phyloP scores from a whole-genome alignment of 2,797 vertebrate species.

The Helicolenus hilgendorfi region DNA sequence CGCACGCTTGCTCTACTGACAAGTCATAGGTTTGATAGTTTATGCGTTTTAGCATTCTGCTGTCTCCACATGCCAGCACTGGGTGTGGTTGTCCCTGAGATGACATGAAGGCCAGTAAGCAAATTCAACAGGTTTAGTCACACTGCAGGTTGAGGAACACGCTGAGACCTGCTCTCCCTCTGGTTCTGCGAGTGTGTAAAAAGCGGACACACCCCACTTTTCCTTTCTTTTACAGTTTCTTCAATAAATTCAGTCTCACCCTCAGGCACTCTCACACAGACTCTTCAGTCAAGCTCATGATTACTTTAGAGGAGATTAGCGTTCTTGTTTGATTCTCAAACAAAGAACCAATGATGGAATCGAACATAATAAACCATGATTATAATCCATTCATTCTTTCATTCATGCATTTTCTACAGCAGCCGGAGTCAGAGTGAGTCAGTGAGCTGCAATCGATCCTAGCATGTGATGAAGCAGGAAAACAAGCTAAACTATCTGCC shows the following conservation, averaged over 20 bases:
- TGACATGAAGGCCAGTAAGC: constrained; percentile 69
- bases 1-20: neutral
- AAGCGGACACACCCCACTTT: constrained; percentile 76
- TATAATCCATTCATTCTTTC: neutral
- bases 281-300: neutral
- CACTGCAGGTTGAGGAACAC: constrained; percentile 70
- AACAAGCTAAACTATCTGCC: neutral
- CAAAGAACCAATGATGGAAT: neutral
- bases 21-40: constrained; percentile 12
- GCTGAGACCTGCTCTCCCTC: constrained; percentile 73
- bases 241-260: constrained; percentile 14
- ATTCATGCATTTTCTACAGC: neutral
- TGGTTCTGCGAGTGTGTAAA: constrained; percentile 23
- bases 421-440: neutral
- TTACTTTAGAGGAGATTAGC: neutral
- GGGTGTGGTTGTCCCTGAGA: constrained; percentile 83
- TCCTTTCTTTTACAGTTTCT: constrained; percentile 15
- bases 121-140: constrained; percentile 85
- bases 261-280: constrained; percentile 14
- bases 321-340: neutral
- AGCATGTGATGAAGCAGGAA: neutral
- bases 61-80: constrained; percentile 67
- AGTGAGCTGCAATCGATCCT: neutral
- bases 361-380: neutral
- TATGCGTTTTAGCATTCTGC: constrained; percentile 20